Conservation (phyloP, 2,888 invertebrate species). For the Ophion slaviceki region DNA sequence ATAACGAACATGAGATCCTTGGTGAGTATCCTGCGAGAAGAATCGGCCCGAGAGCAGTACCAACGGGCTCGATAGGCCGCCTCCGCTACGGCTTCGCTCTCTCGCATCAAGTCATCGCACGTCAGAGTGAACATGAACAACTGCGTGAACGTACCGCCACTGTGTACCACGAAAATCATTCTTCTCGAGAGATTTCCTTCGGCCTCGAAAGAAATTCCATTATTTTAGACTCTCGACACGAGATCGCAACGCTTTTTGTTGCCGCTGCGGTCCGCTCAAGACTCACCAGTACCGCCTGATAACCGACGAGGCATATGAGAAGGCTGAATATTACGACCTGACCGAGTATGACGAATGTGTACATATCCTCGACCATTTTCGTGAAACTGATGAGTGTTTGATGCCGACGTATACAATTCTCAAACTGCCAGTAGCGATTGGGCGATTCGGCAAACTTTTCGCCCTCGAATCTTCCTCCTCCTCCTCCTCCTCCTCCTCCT, state of each 20-base stretch:
- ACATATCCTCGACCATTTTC: conserved; percentile 64
- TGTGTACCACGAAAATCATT: conserved; percentile 61
- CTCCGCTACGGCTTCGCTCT: conserved; percentile 69
- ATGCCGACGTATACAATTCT: conserved; percentile 63
- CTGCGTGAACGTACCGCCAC: conserved; percentile 62
- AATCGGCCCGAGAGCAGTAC: conserved; percentile 67
- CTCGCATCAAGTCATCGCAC: conserved; percentile 71
- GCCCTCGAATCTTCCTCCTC: not conserved
- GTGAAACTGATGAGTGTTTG: conserved; percentile 65
- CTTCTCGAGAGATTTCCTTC: conserved; percentile 50
- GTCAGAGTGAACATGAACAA: conserved; percentile 69
- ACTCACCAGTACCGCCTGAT: conserved; percentile 71
- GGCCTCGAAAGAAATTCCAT: conserved; percentile 48
- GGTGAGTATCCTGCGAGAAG: conserved; percentile 58
- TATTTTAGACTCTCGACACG: not conserved
- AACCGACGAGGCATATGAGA: conserved; percentile 70
- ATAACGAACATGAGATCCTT: conserved; percentile 69
- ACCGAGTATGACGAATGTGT: conserved; percentile 65
- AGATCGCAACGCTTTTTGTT: not conserved
- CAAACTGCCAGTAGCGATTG: not conserved
- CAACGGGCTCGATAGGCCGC: conserved; percentile 71
- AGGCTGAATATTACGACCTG: conserved; percentile 69
- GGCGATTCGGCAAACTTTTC: not conserved
- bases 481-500: not conserved
- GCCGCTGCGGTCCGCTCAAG: too few species aligned